phyloP scores from a whole-genome alignment of 2,113 vertebrate species.

The Pelvicachromis taeniatus region DNA sequence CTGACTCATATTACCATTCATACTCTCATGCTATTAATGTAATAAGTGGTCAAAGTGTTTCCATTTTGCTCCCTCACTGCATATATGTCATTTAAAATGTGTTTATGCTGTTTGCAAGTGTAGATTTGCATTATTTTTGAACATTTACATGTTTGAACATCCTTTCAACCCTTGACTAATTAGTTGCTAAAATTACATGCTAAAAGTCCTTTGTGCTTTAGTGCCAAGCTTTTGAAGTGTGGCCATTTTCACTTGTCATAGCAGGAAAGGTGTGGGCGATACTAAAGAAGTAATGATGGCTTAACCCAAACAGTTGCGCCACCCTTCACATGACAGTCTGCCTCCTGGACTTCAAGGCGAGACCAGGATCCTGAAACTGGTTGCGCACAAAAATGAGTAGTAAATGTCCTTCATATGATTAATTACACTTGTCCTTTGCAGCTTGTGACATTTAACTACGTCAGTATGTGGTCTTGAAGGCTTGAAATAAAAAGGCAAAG shows the following conservation, averaged over 20 bases:
- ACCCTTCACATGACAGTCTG: neutral
- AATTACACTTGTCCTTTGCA: neutral
- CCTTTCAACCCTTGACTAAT: neutral
- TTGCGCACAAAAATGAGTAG: neutral
- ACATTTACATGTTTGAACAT: neutral
- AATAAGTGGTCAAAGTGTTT: neutral
- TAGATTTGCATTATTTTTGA: neutral
- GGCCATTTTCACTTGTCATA: neutral
- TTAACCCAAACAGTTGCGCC: neutral
- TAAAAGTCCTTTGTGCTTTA: neutral
- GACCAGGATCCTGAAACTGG: neutral
- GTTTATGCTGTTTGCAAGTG: neutral
- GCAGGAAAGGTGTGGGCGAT: neutral
- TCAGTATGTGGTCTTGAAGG: neutral
- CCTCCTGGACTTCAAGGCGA: neutral
- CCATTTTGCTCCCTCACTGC: neutral
- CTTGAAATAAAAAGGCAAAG: neutral
- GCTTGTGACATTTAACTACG: neutral
- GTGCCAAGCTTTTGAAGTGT: neutral
- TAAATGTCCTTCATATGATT: neutral
- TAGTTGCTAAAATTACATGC: neutral
- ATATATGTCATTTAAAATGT: neutral
- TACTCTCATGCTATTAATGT: neutral
- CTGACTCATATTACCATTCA: neutral
- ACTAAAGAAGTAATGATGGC: neutral